Evolutionary conservation across 1,140 invertebrate genomes (phyloP).

Genomic region (Drosophila chauvacae): DNA sequence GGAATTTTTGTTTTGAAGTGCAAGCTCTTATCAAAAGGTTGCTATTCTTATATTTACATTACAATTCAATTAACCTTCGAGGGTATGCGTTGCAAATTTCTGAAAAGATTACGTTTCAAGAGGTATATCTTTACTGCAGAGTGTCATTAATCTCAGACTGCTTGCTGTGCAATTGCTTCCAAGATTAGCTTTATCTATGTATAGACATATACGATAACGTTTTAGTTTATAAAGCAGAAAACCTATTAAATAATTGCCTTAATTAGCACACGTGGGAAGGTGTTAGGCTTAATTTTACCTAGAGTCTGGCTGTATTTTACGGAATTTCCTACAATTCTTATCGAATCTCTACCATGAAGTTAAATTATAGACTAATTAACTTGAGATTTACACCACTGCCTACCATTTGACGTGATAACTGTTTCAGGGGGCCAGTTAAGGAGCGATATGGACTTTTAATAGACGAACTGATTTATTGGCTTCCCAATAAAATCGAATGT

Average conservation of each 20-base stretch:
- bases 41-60: slow-evolving; percentile 1
- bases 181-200: slow-evolving; percentile 3
- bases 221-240: background rate
- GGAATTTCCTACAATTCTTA: slow-evolving; percentile 9
- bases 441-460: background rate
- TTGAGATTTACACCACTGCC: slow-evolving; percentile 28
- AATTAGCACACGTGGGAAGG: slow-evolving; percentile 6
- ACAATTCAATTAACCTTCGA: background rate
- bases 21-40: background rate
- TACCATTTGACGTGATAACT: slow-evolving; percentile 13
- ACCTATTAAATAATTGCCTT: background rate
- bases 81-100: background rate
- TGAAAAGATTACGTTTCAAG: background rate
- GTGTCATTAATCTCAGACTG: slow-evolving; percentile 4
- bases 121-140: slow-evolving; percentile 9
- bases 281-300: background rate
- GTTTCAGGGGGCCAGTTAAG: background rate
- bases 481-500: background rate
- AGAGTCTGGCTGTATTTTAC: background rate
- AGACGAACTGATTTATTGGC: slow-evolving; percentile 6
- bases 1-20: background rate
- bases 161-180: background rate
- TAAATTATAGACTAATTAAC: slow-evolving; percentile 34
- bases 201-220: slow-evolving; percentile 1
- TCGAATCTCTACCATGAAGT: slow-evolving; percentile 10